phyloP scores from a whole-genome alignment of 2,797 vertebrate species.

The Danio choprae region DNA sequence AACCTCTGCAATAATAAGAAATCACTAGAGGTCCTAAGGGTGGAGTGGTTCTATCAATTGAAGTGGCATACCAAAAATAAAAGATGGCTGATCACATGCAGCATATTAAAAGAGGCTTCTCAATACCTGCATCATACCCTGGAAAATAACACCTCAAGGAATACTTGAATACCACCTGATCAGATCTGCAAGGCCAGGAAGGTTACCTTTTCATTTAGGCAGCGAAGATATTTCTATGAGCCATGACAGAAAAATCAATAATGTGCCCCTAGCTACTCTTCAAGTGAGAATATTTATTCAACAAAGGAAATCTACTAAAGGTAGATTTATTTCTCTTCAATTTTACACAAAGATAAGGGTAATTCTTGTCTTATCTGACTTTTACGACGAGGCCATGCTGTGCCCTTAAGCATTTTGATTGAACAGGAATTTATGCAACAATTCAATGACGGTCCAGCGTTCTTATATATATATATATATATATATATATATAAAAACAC shows the following conservation, averaged over 20 bases:
- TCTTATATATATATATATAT: not conserved
- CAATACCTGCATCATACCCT: slow-evolving; percentile 9
- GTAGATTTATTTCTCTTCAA: slow-evolving; percentile 30
- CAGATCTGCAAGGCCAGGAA: slow-evolving; percentile 8
- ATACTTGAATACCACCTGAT: slow-evolving; percentile 21
- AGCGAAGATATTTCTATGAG: slow-evolving; percentile 33
- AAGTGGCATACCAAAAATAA: slow-evolving; percentile 14
- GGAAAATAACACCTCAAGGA: slow-evolving; percentile 20
- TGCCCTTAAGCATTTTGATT: slow-evolving; percentile 23
- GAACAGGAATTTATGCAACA: not conserved
- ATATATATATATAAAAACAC: too few relatives aligned
- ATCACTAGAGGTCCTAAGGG: too few relatives aligned
- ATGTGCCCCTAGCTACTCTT: slow-evolving; percentile 6
- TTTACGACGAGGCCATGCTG: not conserved
- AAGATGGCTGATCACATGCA: slow-evolving; percentile 13
- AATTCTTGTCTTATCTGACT: not conserved
- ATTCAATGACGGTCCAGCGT: not conserved
- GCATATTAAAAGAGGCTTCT: not conserved
- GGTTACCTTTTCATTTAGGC: slow-evolving; percentile 30
- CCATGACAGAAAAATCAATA: slow-evolving; percentile 47
- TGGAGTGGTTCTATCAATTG: not conserved
- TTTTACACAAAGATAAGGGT: not conserved
- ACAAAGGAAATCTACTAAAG: slow-evolving; percentile 2
- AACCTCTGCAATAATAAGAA: too few relatives aligned
- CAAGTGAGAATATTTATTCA: slow-evolving; percentile 28